Conservation (phyloP, 2,888 invertebrate genomes). For the Diadegma fenestrale region DNA sequence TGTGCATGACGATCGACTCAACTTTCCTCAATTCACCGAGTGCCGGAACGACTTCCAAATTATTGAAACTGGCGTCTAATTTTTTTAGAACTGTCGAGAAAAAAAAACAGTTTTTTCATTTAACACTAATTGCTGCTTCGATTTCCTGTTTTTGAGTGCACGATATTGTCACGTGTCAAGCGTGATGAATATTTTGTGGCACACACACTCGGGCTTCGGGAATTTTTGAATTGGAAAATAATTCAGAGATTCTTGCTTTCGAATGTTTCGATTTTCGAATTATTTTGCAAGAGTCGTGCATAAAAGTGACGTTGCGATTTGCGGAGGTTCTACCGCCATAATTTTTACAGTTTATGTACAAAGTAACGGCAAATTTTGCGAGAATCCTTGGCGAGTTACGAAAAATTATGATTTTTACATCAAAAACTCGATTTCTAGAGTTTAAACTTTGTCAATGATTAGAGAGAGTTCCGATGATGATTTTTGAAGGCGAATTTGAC, state of each 20-base stretch:
- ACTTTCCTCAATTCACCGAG: conserved; percentile 91
- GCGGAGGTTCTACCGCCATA: too few species aligned
- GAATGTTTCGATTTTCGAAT: neutral
- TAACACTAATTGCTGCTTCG: neutral
- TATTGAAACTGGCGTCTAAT: conserved; percentile 91
- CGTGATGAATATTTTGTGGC: neutral
- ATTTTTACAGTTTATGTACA: too few species aligned
- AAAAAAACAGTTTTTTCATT: conserved; percentile 45
- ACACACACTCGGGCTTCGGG: neutral
- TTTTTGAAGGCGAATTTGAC: too few species aligned
- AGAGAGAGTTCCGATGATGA: too few species aligned
- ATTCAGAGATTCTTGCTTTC: neutral
- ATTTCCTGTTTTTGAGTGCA: neutral
- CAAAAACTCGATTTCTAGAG: too few species aligned
- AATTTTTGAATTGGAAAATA: neutral
- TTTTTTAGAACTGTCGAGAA: conserved; percentile 88
- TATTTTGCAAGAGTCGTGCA: neutral
- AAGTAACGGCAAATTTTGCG: too few species aligned
- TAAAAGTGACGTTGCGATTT: neutral
- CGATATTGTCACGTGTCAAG: conserved; percentile 1
- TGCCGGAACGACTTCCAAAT: conserved; percentile 88
- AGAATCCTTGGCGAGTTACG: too few species aligned
- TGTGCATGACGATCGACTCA: conserved; percentile 91
- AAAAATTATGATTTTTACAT: too few species aligned
- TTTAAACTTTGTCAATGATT: too few species aligned